phyloP scores from a whole-genome alignment of 1,140 invertebrate species.

The Meloidogyne exigua region DNA sequence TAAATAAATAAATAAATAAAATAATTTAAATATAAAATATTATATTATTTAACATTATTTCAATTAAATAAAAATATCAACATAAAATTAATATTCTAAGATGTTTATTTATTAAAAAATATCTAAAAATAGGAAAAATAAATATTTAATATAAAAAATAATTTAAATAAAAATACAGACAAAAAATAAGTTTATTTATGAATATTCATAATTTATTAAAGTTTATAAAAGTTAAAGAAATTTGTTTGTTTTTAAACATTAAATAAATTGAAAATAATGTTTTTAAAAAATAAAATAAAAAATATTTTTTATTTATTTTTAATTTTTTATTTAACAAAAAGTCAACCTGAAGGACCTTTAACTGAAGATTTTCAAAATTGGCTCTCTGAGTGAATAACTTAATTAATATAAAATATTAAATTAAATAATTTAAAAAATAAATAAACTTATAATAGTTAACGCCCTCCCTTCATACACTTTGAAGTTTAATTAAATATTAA shows the following conservation, averaged over 20 bases:
- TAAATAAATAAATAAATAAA: too few species aligned
- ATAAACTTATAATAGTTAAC: too few species aligned
- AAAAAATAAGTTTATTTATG: not conserved
- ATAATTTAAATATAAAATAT: too few species aligned
- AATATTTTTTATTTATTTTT: not conserved
- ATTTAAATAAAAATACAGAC: not conserved
- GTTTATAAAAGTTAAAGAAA: too few species aligned
- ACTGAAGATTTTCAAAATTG: not conserved
- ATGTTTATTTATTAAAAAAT: not conserved
- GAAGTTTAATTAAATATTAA: too few species aligned
- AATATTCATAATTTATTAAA: not conserved
- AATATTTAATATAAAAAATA: not conserved
- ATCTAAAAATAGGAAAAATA: not conserved
- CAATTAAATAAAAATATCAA: too few species aligned
- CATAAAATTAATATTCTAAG: conserved; percentile 6
- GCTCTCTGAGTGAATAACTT: not conserved
- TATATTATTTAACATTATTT: too few species aligned
- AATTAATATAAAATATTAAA: too few species aligned
- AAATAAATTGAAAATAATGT: not conserved
- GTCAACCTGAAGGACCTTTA: not conserved
- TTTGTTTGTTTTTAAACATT: not conserved
- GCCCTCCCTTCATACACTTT: too few species aligned
- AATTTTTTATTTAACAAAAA: not conserved
- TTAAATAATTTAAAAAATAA: too few species aligned
- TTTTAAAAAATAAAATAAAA: not conserved